These are phyloP conservation scores for Acleris cristana DNA, from an alignment of 2,888 invertebrate species.

Conservation along the genomic window DNA sequence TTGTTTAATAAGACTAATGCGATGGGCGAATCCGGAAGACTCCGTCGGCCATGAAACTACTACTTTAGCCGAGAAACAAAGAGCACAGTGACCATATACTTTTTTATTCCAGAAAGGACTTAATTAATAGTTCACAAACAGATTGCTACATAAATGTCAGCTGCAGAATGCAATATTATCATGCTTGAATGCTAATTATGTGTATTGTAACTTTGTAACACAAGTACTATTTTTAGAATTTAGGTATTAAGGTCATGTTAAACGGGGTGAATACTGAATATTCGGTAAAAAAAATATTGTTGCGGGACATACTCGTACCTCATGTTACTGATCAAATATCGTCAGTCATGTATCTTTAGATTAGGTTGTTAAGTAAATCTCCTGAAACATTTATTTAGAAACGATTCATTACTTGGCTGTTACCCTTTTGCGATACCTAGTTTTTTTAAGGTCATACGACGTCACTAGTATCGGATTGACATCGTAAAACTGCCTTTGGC, in stretches of 20 bases:
- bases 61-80: conserved; percentile 62
- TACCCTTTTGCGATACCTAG: no score
- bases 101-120: conserved; percentile 9
- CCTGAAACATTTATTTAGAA: no score
- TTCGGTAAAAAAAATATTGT: no score
- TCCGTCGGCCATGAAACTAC: conserved; percentile 64
- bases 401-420: no score
- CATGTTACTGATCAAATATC: no score
- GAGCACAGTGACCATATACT: neutral
- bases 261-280: conserved; percentile 8
- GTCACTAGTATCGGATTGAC: no score
- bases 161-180: conserved; percentile 37
- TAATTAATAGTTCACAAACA: conserved; percentile 9
- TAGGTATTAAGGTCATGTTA: conserved; percentile 24
- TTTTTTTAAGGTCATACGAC: no score
- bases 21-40: conserved; percentile 62
- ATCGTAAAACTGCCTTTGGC: no score
- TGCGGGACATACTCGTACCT: neutral
- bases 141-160: conserved; percentile 41
- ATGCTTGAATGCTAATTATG: conserved; percentile 37
- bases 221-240: conserved; percentile 31
- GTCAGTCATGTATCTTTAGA: no score
- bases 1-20: conserved; percentile 48
- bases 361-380: no score
- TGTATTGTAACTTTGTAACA: conserved; percentile 37